These are phyloP conservation scores for Cordylochernes scorpioides DNA, from an alignment of 2,888 invertebrate genomes.

Conservation along the genomic window DNA sequence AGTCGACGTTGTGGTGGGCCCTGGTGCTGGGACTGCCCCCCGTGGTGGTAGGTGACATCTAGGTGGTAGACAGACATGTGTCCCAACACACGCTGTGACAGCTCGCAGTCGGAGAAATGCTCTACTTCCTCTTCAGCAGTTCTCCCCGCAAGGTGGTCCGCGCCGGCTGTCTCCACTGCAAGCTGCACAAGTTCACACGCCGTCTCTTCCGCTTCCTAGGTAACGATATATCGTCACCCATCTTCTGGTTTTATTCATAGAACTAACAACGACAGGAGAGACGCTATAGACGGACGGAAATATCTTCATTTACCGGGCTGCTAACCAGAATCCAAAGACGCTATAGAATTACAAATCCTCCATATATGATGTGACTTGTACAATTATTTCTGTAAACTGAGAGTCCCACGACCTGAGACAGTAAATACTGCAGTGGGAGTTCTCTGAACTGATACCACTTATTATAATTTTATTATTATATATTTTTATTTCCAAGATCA, in stretches of 20 bases:
- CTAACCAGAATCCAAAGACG: too few species aligned
- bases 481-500: too few species aligned
- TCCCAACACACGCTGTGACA: conserved; percentile 1
- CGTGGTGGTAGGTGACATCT: conserved; percentile 1
- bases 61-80: not conserved
- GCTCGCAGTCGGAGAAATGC: conserved; percentile 2
- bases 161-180: conserved; percentile 5
- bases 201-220: conserved; percentile 5
- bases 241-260: not conserved
- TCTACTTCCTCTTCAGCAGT: conserved; percentile 2
- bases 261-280: too few species aligned
- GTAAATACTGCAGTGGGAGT: too few species aligned
- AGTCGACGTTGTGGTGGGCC: not conserved
- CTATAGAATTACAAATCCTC: too few species aligned
- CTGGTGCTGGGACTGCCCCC: not conserved
- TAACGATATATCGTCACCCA: conserved; percentile 2
- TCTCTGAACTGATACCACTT: too few species aligned
- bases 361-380: too few species aligned
- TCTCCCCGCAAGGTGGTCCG: conserved; percentile 3
- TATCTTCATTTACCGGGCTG: too few species aligned
- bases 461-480: too few species aligned
- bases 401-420: too few species aligned
- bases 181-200: conserved; percentile 2
- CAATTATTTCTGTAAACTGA: too few species aligned
- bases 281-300: too few species aligned